Evolutionary conservation across 2,113 vertebrate species (phyloP), one percentile per base, ranked within the genome.

Genomic region (Ctenodactylus gundi): DNA sequence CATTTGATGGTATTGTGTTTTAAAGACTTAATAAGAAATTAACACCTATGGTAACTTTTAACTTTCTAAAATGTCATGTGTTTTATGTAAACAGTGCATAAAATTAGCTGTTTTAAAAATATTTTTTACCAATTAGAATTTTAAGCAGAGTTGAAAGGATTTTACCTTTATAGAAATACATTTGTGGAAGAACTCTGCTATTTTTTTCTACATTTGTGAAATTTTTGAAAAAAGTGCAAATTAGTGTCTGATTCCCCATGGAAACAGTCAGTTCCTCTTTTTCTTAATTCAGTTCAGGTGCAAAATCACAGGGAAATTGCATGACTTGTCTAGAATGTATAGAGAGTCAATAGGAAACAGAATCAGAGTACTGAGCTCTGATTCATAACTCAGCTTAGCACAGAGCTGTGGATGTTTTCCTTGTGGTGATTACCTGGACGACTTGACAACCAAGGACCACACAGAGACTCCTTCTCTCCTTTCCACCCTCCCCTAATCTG

Each of bases 1-100:
- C 29, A 65, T 60, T 75, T 51, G 27, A 73, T 90, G 57, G 51
- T 89, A 39, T 64, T 75, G 27, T 93, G 25, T 73, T 95, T 93
- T 90, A 85, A 49, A 96, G 60, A 36, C 65, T 34, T 94, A 72
- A 44, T 81, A 85, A 70, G 64, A 87, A 85, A 81, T 90, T 92
- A 76, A 64, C 36, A 88, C 49, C 7, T 41, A 57, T 14, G 25
- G 36, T 25, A 84, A 44, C 36, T 77, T 95, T 87, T 91, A 84
- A 55, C 39, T 88, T 96, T 81, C 12, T 55, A 77, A 62, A 93
- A 81, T 91, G 39, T 58, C 84, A 70, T 81, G 13, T 73, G 82
- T 82, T 93, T 97, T 46, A 49, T 64, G 4, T 72, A 75, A 73
- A 64, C 12, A 55, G n/a, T 53, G 27, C 14, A 31, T 67, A 41